Base-by-base conservation (phyloP, 2,797 vertebrate species). In the Percopsis omiscomaycus region DNA sequence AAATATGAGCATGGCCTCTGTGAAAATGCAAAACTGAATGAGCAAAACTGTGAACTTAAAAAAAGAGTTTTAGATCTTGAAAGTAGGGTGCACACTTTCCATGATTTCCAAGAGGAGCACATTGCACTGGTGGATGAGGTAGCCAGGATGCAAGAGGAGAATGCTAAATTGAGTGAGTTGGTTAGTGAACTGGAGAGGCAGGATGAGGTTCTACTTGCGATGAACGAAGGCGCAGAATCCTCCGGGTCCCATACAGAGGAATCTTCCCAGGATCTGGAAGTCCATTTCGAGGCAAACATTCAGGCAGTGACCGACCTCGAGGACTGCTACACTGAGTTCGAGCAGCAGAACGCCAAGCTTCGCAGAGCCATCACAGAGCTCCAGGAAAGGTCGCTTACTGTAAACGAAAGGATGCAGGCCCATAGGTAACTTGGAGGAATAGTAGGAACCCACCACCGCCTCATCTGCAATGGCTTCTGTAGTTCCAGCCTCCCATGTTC, bases 111-210 rank as follows among this genome's bases (percentile, higher is more conserved):
- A 0, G 69, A 82, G 0, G 0, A 3, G 1, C 75, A 66, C 42
- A n/a, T 63, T 2, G 73, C 68, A 0, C 69, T 86, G 0, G 73
- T 88, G 63, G 82, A 85, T 0, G 92, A 94, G 56, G 85, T 91
- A 28, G 27, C 22, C 46, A 71, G 84, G 73, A 85, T 93, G 78
- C 85, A 72, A 29, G 57, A 80, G 0, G 90, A 83, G 57, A 90
- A 91, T 11, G 11, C 56, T 0, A 81, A 87, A 73, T 68, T 95
- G 49, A 91, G 90, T 0, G 76, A 69, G 73, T 69, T 91, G 0
- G 88, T 94, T 52, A 12, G 71, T 0, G 88, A 94, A 16, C 71
- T 94, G 83, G 92, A 93, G 77, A 87, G 77, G 13, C 90, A 86
- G 59, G 83, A 90, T 8, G 91, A 90, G 48, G 56, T 73, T 14